Evolutionary conservation across 1,140 invertebrate species (phyloP).

Genomic region (Drosophila tropicalis): DNA sequence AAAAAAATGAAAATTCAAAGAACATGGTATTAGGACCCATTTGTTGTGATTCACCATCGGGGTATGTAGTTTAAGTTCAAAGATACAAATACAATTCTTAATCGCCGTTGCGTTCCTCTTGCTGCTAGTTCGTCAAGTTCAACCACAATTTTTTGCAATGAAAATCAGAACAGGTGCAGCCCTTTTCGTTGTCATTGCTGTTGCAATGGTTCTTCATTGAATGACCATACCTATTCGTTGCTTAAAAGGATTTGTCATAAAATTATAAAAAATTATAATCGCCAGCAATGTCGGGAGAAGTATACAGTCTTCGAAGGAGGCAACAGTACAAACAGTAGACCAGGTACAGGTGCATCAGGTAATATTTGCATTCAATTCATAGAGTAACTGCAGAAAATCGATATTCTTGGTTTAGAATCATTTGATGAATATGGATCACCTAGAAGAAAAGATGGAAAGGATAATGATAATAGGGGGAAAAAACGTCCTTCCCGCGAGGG

Average conservation of each 20-base stretch:
- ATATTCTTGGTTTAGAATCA: neutral
- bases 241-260: constrained; percentile 66
- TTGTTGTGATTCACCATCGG: constrained; percentile 46
- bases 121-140: constrained; percentile 52
- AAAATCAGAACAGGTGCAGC: constrained; percentile 43
- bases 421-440: neutral
- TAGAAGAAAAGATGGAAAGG: constrained; percentile 2
- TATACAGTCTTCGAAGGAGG: constrained; percentile 65
- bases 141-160: constrained; percentile 54
- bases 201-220: constrained; percentile 34
- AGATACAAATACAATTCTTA: too few species aligned
- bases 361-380: neutral
- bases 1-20: constrained; percentile 47
- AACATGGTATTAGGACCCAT: constrained; percentile 53
- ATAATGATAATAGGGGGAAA: neutral
- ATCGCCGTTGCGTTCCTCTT: too few species aligned
- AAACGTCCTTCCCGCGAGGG: constrained; percentile 1
- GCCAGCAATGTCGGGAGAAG: constrained; percentile 53
- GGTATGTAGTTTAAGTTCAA: constrained; percentile 31
- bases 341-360: constrained; percentile 10
- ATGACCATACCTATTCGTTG: constrained; percentile 53
- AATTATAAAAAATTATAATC: constrained; percentile 55
- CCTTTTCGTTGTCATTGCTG: constrained; percentile 36
- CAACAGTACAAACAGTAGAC: constrained; percentile 43
- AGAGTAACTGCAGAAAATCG: neutral